phyloP scores from a whole-genome alignment of 1,140 invertebrate genomes.

The Rhyacophila brunnea region DNA sequence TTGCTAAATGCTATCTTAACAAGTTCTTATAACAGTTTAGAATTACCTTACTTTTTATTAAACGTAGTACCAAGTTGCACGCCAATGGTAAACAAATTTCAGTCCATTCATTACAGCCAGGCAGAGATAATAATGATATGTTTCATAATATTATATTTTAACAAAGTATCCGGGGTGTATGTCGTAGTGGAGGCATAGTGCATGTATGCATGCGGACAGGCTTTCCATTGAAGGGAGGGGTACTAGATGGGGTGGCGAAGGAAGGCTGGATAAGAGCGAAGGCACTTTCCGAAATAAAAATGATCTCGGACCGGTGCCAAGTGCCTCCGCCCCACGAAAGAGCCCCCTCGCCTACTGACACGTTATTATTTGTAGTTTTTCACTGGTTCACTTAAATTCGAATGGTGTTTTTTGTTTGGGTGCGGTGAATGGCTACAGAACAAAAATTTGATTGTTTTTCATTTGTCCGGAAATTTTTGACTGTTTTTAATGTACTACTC shows the following conservation, averaged over 20 bases:
- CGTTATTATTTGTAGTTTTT: slow-evolving; percentile 33
- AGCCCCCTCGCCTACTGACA: slow-evolving; percentile 20
- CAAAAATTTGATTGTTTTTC: no score
- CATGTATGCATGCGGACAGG: background rate
- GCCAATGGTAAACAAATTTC: background rate
- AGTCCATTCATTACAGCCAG: slow-evolving; percentile 30
- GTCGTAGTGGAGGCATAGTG: slow-evolving; percentile 15
- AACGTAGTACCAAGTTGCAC: no score
- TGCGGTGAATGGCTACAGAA: no score
- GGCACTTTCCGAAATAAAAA: slow-evolving; percentile 35
- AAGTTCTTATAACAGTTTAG: no score
- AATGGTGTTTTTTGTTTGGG: no score
- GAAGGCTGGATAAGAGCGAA: slow-evolving; percentile 22
- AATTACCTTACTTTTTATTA: no score
- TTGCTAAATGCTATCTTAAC: no score
- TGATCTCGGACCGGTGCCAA: slow-evolving; percentile 33
- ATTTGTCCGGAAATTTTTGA: no score
- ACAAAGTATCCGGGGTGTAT: slow-evolving; percentile 25
- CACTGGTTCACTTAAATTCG: slow-evolving; percentile 15
- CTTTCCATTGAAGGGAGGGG: background rate
- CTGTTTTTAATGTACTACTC: no score
- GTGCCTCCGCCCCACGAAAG: slow-evolving; percentile 4
- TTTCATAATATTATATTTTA: slow-evolving; percentile 34
- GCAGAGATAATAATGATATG: slow-evolving; percentile 35
- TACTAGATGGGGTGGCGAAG: background rate